phyloP scores from a whole-genome alignment of 2,888 invertebrate genomes.

The Sarcophaga carnaria region DNA sequence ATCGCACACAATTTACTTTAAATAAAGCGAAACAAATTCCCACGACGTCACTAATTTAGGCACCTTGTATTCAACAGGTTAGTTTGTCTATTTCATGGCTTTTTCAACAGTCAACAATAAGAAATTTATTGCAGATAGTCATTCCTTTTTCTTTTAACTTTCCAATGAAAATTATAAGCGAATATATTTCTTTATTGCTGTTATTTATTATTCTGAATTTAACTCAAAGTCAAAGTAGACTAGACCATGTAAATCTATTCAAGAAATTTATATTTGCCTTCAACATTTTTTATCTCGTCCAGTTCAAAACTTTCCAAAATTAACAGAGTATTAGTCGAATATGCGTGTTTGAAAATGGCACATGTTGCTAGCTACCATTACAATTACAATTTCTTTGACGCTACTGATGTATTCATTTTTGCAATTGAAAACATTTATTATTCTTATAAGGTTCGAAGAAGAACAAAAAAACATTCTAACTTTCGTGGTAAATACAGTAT shows the following conservation, averaged over 20 bases:
- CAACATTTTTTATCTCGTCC: neutral
- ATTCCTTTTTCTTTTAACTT: constrained; percentile 32
- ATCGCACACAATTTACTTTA: neutral
- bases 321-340: constrained; percentile 3
- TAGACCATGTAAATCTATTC: constrained; percentile 11
- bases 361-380: neutral
- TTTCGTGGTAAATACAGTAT: too few relatives aligned
- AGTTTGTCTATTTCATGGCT: neutral
- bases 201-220: neutral
- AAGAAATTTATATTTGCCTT: neutral
- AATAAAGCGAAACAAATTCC: constrained; percentile 27
- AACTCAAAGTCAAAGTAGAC: constrained; percentile 17
- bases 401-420: neutral
- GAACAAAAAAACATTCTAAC: too few relatives aligned
- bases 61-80: constrained; percentile 18
- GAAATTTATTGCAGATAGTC: constrained; percentile 46
- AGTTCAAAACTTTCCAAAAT: neutral
- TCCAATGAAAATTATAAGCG: constrained; percentile 34
- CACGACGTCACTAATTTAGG: constrained; percentile 37
- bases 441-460: neutral
- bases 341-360: neutral
- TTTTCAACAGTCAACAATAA: constrained; percentile 45
- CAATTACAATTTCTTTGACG: too few relatives aligned
- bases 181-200: constrained; percentile 18
- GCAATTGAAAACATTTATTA: neutral